Evolutionary conservation across 1,140 invertebrate genomes (phyloP).

Genomic region (Drosophila bifasciata): DNA sequence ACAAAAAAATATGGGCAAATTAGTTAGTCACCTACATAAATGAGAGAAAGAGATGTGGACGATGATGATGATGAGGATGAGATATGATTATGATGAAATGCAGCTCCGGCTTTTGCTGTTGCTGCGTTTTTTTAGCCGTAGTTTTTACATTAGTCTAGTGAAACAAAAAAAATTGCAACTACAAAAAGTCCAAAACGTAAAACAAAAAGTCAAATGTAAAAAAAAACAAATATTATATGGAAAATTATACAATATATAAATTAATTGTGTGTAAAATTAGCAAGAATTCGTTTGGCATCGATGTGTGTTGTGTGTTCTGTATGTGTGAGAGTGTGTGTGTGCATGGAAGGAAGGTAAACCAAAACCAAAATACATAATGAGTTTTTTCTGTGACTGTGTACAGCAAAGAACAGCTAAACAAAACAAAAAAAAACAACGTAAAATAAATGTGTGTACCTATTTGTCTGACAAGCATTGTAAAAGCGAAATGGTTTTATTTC

Average conservation of each 20-base stretch:
- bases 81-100: constrained; percentile 34
- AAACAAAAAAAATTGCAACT: constrained; percentile 24
- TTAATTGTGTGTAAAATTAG: constrained; percentile 53
- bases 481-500: background rate
- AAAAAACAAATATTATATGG: constrained; percentile 15
- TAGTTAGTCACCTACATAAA: constrained; percentile 69
- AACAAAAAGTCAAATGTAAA: constrained; percentile 55
- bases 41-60: constrained; percentile 44
- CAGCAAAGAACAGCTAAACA: constrained; percentile 38
- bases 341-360: constrained; percentile 42
- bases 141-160: constrained; percentile 45
- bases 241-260: constrained; percentile 41
- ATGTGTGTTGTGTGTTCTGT: constrained; percentile 16
- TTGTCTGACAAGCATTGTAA: constrained; percentile 67
- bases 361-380: constrained; percentile 40
- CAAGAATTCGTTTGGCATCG: constrained; percentile 43
- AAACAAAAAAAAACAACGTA: constrained; percentile 33
- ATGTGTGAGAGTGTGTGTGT: constrained; percentile 8
- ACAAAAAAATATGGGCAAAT: constrained; percentile 53
- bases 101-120: constrained; percentile 62
- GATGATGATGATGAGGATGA: constrained; percentile 32
- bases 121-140: constrained; percentile 57
- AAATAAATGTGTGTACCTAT: constrained; percentile 76
- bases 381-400: constrained; percentile 57
- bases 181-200: constrained; percentile 56